These are phyloP conservation scores for Ophion ventricosus DNA, from an alignment of 2,888 invertebrate species.

Conservation along the genomic window DNA sequence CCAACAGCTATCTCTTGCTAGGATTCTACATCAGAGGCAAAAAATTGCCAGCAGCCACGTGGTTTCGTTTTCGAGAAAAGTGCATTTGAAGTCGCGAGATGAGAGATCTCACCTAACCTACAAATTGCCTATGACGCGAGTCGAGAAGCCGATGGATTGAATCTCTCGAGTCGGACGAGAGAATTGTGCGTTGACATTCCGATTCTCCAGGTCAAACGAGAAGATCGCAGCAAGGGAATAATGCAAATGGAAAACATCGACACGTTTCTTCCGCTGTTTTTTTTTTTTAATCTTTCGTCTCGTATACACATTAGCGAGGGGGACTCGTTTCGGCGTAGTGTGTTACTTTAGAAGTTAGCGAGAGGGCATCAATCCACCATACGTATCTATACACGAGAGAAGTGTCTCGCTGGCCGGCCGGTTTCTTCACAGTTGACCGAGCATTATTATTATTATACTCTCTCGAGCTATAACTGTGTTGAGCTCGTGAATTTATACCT, in stretches of 20 bases:
- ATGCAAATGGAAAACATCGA: constrained; percentile 41
- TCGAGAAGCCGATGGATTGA: neutral
- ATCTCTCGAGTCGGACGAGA: neutral
- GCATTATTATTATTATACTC: constrained; percentile 46
- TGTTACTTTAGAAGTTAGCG: neutral
- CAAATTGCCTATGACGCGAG: constrained; percentile 1
- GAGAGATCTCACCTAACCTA: constrained; percentile 4
- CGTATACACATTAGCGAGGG: constrained; percentile 23
- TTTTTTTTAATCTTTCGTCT: constrained; percentile 16
- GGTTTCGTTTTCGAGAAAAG: constrained; percentile 1
- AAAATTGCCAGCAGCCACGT: neutral
- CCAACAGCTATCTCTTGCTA: neutral
- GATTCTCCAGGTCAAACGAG: constrained; percentile 41
- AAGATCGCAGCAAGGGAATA: constrained; percentile 10
- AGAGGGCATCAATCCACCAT: constrained; percentile 10
- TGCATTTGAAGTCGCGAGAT: constrained; percentile 2
- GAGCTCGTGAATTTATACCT: constrained; percentile 14
- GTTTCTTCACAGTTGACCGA: constrained; percentile 58
- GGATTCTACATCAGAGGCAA: neutral
- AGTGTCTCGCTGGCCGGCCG: constrained; percentile 36
- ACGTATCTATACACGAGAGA: constrained; percentile 7
- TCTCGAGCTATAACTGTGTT: constrained; percentile 29
- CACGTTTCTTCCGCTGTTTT: constrained; percentile 30
- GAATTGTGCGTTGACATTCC: constrained; percentile 22
- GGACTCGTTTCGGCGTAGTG: constrained; percentile 16